Base-by-base conservation (phyloP, 2,797 vertebrate genomes). In the Chrysocyon brachyurus region DNA sequence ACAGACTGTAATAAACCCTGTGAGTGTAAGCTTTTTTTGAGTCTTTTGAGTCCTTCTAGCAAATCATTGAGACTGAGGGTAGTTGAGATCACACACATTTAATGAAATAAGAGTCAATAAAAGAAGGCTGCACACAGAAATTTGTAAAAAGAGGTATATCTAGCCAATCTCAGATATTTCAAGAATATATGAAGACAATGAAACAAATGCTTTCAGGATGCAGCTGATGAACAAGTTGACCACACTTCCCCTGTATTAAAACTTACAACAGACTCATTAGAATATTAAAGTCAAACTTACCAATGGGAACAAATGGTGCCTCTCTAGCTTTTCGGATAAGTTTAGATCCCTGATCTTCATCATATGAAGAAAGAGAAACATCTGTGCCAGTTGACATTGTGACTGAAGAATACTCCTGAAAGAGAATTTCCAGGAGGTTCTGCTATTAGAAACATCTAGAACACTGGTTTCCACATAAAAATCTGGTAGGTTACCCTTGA, bases 251-350 rank as follows among this genome's bases (percentile, higher is more conserved):
- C 0, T 54, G 8, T 14, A 31, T 66, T 68, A 77, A 64, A 63
- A 75, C 36, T 77, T 15, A 16, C 1, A 59, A n/a, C 0, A 57
- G 49, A 46, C 12, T 61, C 22, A 59, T 19, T 40, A 84, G 52
- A 88, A 26, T 0, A 2, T 49, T 66, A 79, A 33, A 78, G 52
- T 82, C 97, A 97, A 98, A 97, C 98, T 98, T 97, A 99, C 99
- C 99, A 0, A 99, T 46, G 19, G 99, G 99, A 61, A 99, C 99
- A 92, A 99, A 99, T 0, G 99, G 99, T 3, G 99, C 99, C 96
- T 99, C 99, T 97, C 99, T 99, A 90, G 98, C 99, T 98, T 99
- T 99, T 24, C 98, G 98, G 59, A 99, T 72, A 9, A 99, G 97
- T 97, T 99, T 99, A 0, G 99, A 99, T 1, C 99, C 99, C 83